Evolutionary conservation across 2,888 invertebrate genomes (phyloP).

Genomic region (Thereva nobilitata): DNA sequence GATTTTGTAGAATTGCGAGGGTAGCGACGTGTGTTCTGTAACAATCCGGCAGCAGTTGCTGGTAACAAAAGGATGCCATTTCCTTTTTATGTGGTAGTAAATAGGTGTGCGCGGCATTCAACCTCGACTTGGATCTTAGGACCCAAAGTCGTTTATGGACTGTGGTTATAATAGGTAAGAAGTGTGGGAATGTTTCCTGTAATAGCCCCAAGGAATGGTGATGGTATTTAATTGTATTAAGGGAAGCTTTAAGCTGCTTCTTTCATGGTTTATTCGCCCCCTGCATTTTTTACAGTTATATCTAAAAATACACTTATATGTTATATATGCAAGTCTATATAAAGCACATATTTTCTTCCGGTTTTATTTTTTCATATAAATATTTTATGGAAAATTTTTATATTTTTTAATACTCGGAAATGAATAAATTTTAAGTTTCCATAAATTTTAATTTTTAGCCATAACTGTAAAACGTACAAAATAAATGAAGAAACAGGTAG

Average conservation of each 20-base stretch:
- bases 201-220: constrained; percentile 13
- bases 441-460: too few relatives aligned
- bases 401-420: too few relatives aligned
- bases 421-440: too few relatives aligned
- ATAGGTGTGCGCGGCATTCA: constrained; percentile 17
- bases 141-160: constrained; percentile 25
- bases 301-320: too few relatives aligned
- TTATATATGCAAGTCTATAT: too few relatives aligned
- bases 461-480: too few relatives aligned
- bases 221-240: constrained; percentile 29
- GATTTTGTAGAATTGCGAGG: constrained; percentile 28
- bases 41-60: constrained; percentile 17
- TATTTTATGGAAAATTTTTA: too few relatives aligned
- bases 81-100: constrained; percentile 22
- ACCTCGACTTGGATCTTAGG: constrained; percentile 10
- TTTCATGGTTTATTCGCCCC: too few relatives aligned
- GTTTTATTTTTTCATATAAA: too few relatives aligned
- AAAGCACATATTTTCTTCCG: too few relatives aligned
- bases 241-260: neutral
- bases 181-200: constrained; percentile 4
- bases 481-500: too few relatives aligned
- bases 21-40: constrained; percentile 25
- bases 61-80: constrained; percentile 29
- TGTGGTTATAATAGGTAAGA: constrained; percentile 32
- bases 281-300: too few relatives aligned